Base-by-base conservation (phyloP, 2,113 vertebrate genomes). In the Brachyistius frenatus region DNA sequence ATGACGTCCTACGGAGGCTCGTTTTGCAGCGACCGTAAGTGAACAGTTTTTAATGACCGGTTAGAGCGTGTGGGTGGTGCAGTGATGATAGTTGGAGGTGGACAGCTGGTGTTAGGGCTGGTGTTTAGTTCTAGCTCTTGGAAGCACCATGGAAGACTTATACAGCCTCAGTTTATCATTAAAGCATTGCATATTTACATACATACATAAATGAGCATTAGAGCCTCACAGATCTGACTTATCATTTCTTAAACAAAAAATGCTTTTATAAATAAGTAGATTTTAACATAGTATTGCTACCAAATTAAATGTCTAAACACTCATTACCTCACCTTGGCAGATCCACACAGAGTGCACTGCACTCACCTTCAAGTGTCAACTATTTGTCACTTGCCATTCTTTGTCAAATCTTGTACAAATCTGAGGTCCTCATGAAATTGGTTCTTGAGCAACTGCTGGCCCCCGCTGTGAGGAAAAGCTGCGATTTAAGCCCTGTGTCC, bases 1-100 rank as follows among this genome's bases (percentile, higher is more conserved):
- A 97, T 98, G 97, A 97, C 97, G 93, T 95, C 94, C 92, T 94
- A 95, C 57, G 93, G 94, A 73, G 94, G 94, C 85, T 93, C 94
- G 11, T 93, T 94, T 44, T 95, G 94, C 91, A 95, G 93, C 73
- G 94, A 95, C 66, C 94, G 94, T 95, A 78, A 94, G 94, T 94
- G 23, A 16, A 14, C 4, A 1, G 0, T 13, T 58, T 16, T 52
- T 13, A 2, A 3, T 10, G 53, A 46, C 31, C 55, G 50, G 16
- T 5, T n/a, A 2, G 68, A 36, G 52, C 23, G 23, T 23, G 23
- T 74, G 69, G 66, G 14, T 80, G 52, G 13, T 10, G 57, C 3
- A 1, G 31, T 23, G n/a, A 13, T 32, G 35, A 30, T 36, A 64
- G 4, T 35, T 3, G 10, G 11, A 30, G 37, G 32, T 36, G 41